Conservation (phyloP, 1,140 invertebrate species). For the Palaemon carinicauda region DNA sequence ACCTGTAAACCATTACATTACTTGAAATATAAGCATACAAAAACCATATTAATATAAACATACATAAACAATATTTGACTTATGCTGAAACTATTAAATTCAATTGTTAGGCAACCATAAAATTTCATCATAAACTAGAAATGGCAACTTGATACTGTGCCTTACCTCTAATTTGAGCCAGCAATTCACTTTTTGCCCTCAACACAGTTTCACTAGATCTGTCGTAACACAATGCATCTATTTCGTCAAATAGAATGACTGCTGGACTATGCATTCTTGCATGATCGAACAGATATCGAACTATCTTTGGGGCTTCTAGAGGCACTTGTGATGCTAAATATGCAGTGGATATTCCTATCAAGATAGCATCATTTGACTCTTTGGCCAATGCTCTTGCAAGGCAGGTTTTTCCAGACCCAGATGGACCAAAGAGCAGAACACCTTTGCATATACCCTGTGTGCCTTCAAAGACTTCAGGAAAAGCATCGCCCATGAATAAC, state of each 20-base stretch:
- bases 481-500: constrained; percentile 49
- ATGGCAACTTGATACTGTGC: neutral
- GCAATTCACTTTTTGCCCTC: constrained; percentile 57
- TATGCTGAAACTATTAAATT: neutral
- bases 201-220: constrained; percentile 46
- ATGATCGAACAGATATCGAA: constrained; percentile 57
- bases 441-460: constrained; percentile 57
- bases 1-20: too few species aligned
- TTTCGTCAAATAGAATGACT: constrained; percentile 57
- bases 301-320: constrained; percentile 49
- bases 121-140: neutral
- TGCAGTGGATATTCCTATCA: constrained; percentile 45
- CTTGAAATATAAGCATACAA: neutral
- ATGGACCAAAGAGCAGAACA: constrained; percentile 55
- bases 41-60: neutral
- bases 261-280: constrained; percentile 49
- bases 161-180: constrained; percentile 58
- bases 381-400: constrained; percentile 57
- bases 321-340: constrained; percentile 48
- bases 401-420: constrained; percentile 58
- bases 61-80: neutral
- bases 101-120: neutral
- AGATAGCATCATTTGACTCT: constrained; percentile 42
- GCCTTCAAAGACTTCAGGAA: constrained; percentile 59
- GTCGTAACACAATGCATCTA: constrained; percentile 49